phyloP scores from a whole-genome alignment of 2,888 invertebrate genomes.

The Salticus scenicus region DNA sequence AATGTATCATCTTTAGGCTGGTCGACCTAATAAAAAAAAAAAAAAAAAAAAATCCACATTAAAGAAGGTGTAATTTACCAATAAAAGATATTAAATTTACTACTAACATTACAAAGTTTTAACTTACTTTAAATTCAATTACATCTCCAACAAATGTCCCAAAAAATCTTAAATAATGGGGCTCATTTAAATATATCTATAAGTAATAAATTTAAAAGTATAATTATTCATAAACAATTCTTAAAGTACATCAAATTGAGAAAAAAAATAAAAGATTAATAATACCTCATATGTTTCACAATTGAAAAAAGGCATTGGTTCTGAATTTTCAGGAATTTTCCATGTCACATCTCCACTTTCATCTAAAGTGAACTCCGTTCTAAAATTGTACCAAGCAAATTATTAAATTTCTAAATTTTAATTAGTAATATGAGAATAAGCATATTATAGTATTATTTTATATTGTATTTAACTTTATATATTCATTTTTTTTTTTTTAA shows the following conservation, averaged over 20 bases:
- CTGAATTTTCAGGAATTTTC: slow-evolving; percentile 80
- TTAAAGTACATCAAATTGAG: background rate
- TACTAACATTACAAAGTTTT: background rate
- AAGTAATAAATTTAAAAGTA: slow-evolving; percentile 36
- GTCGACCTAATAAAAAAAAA: slow-evolving; percentile 77
- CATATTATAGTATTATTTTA: no score
- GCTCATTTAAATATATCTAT: slow-evolving; percentile 73
- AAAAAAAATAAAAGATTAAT: background rate
- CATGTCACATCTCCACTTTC: slow-evolving; percentile 82
- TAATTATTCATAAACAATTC: background rate
- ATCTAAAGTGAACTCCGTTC: slow-evolving; percentile 79
- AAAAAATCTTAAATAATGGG: slow-evolving; percentile 77
- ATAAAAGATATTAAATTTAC: no score
- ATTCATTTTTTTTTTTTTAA: no score
- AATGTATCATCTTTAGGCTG: slow-evolving; percentile 79
- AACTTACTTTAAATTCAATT: slow-evolving; percentile 80
- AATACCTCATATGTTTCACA: slow-evolving; percentile 82
- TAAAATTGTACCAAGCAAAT: slow-evolving; percentile 71
- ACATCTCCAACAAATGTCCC: slow-evolving; percentile 82
- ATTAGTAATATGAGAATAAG: no score
- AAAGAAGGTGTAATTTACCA: slow-evolving; percentile 47
- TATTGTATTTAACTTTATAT: no score
- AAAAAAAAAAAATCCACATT: background rate
- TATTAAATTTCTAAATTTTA: no score
- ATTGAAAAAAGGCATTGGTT: slow-evolving; percentile 80